Evolutionary conservation across 1,140 invertebrate genomes (phyloP), one percentile per base, ranked within the genome.

Genomic region (Bombus balteatus): DNA sequence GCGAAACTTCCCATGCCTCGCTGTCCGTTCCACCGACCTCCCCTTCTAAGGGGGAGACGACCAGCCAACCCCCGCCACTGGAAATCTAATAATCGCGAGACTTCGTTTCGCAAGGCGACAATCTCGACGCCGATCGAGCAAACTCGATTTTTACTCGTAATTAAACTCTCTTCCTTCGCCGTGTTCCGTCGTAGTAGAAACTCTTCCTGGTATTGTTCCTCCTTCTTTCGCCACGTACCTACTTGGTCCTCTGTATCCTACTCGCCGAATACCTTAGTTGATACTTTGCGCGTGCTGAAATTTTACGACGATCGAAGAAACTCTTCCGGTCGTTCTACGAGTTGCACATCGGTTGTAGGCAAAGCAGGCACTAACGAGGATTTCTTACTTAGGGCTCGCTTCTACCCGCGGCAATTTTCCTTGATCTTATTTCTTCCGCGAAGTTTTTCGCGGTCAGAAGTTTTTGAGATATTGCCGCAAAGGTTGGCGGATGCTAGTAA

Each of bases 141-240:
- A 91, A 91, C 87, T 91, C 83, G 81, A 90, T 90, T 90, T 91
- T 91, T 91, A 88, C 76, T 88, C 87, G 81, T 88, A 90, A 91
- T 90, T 91, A 90, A 91, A 88, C 80, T 88, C 83, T 70, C 80
- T 81, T 82, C 75, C 84, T 57, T 75, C 37, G 37, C 22, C 81
- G n/a, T 78, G 65, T 78, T n/a, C 47, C 57, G 43, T n/a, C 66
- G 68, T 70, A 39, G 9, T 39, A 22, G 68, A 25, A 34, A 59
- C 41, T 34, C n/a, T n/a, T 39, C 41, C 10, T 66, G 8, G 9
- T 22, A 9, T 34, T 32, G 9, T 12, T 57, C n/a, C 1, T 9
- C 15, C 39, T 41, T 80, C 34, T 47, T 62, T 62, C 37, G 39
- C 62, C 59, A 32, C 53, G 3, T n/a, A 25, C 13, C 47, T 25